These are phyloP conservation scores for Nasonovia ribisnigri DNA, from an alignment of 2,888 invertebrate species.

Conservation along the genomic window DNA sequence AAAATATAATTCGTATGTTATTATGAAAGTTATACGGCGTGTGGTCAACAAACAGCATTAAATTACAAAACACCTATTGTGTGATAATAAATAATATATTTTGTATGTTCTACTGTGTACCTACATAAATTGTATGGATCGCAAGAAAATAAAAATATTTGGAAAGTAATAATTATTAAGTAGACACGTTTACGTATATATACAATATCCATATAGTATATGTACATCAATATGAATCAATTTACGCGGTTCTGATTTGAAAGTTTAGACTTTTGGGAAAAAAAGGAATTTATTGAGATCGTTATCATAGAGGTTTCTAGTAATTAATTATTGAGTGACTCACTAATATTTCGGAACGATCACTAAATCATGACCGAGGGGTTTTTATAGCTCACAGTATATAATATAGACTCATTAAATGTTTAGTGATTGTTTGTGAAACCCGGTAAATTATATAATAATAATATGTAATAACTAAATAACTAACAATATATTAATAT, in stretches of 20 bases:
- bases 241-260: not conserved
- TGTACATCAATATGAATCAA: not conserved
- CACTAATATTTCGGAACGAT: not conserved
- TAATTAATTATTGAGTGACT: not conserved
- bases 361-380: not conserved
- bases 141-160: not conserved
- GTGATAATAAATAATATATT: not conserved
- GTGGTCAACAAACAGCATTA: not conserved
- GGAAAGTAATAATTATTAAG: not conserved
- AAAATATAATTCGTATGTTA: not conserved
- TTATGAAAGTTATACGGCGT: not conserved
- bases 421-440: not conserved
- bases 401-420: not conserved
- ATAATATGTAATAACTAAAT: not conserved
- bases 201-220: too few relatives aligned
- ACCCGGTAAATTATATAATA: not conserved
- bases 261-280: not conserved
- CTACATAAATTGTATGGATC: not conserved
- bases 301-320: too few relatives aligned
- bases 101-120: not conserved
- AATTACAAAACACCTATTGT: not conserved
- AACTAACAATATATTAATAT: not conserved
- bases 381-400: not conserved
- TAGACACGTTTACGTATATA: not conserved
- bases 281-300: too few relatives aligned